Percentiles rank a stretch among this genome's conserved stretches.
These are phyloP conservation scores for Apis florea DNA, from an alignment of 1,140 invertebrate genomes.

Conservation along the genomic window DNA sequence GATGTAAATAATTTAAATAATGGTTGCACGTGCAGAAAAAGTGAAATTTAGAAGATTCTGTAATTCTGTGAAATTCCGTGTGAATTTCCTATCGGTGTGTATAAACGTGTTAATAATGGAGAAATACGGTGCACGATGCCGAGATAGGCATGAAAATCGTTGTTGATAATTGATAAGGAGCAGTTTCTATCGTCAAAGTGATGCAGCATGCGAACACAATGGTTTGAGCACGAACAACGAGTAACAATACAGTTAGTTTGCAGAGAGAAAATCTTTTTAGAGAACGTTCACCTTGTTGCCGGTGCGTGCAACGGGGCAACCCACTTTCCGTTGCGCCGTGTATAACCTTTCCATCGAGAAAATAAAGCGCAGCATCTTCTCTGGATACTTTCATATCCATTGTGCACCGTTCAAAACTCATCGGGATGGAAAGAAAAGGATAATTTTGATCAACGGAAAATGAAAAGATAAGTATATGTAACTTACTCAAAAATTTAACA, in stretches of 20 bases:
- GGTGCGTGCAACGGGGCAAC: constrained; percentile 71
- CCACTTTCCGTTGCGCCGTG: constrained; percentile 73
- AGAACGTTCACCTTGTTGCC: constrained; percentile 72
- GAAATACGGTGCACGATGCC: neutral
- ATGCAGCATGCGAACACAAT: constrained; percentile 18
- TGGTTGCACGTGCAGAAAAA: neutral
- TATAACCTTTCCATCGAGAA: constrained; percentile 67
- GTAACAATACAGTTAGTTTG: constrained; percentile 71
- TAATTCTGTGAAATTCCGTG: neutral
- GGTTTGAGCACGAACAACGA: constrained; percentile 11
- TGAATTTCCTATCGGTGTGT: constrained; percentile 8
- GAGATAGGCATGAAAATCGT: constrained; percentile 15
- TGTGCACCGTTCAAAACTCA: neutral
- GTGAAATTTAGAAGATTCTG: constrained; percentile 35
- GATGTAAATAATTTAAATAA: neutral
- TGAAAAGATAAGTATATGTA: no score
- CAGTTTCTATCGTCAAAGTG: constrained; percentile 23
- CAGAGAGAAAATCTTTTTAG: constrained; percentile 77
- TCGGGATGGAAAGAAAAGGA: no score
- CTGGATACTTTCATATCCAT: constrained; percentile 14
- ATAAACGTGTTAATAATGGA: neutral
- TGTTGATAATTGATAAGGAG: constrained; percentile 34
- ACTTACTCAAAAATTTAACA: no score
- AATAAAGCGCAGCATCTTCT: constrained; percentile 31
- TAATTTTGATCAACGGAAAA: neutral